These are phyloP conservation scores for Sternarchorhynchus goeldii DNA, from an alignment of 2,797 vertebrate species.

Conservation along the genomic window DNA sequence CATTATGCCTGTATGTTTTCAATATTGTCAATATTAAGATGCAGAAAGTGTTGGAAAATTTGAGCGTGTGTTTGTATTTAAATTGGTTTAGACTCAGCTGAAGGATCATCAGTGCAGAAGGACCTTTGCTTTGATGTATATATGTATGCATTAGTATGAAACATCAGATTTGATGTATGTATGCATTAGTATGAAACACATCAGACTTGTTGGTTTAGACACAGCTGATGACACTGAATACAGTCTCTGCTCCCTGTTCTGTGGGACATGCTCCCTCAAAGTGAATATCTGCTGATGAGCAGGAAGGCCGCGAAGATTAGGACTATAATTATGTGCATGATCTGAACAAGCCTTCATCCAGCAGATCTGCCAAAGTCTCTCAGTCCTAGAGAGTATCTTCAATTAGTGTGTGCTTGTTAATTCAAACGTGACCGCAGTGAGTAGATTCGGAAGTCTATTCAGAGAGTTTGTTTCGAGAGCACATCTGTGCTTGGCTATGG, in stretches of 20 bases:
- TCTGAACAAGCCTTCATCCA: constrained; percentile 23
- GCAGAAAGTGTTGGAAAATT: too few species aligned
- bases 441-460: background rate
- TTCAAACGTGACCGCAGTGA: constrained; percentile 17
- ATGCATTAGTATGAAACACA: too few species aligned
- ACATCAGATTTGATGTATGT: too few species aligned
- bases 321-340: constrained; percentile 37
- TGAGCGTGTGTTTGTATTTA: too few species aligned
- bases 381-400: constrained; percentile 29
- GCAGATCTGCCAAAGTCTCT: constrained; percentile 27
- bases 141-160: too few species aligned
- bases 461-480: background rate
- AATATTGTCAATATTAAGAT: too few species aligned
- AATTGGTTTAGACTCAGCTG: too few species aligned
- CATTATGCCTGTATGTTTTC: too few species aligned
- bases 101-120: too few species aligned
- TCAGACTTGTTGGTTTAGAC: background rate
- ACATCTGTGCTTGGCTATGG: background rate
- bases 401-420: constrained; percentile 50
- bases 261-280: background rate
- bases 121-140: too few species aligned
- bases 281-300: constrained; percentile 32
- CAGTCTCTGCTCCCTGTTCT: background rate
- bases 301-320: constrained; percentile 30
- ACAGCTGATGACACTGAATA: background rate